A percentile compares a stretch with the other conserved stretches of the same genome.
Conservation (phyloP, 2,888 invertebrate genomes). For the Xestia xanthographa region DNA sequence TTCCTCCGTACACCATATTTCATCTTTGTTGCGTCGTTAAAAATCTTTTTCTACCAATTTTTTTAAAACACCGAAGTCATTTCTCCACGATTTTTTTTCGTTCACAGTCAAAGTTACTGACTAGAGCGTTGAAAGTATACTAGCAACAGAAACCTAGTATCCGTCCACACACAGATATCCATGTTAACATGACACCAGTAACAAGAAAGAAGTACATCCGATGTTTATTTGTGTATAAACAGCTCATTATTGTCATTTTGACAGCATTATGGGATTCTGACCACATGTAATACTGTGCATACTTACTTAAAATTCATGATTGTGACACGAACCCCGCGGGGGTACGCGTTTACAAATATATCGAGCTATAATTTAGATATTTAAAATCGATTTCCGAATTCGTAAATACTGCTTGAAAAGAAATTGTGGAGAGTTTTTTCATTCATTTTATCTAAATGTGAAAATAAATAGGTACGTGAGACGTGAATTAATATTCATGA, state of each 20-base stretch:
- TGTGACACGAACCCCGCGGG: conserved; percentile 60
- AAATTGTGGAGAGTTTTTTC: conserved; percentile 26
- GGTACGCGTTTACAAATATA: conserved; percentile 47
- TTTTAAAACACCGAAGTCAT: too few relatives aligned
- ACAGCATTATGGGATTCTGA: conserved; percentile 64
- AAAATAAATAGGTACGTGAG: conserved; percentile 38
- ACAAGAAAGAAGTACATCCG: conserved; percentile 24
- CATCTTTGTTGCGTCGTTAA: background rate
- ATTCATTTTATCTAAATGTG: conserved; percentile 50
- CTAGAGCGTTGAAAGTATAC: background rate
- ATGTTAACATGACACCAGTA: conserved; percentile 30
- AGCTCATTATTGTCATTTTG: conserved; percentile 61
- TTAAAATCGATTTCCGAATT: conserved; percentile 59
- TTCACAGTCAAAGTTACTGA: background rate
- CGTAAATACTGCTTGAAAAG: conserved; percentile 34
- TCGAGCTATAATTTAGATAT: conserved; percentile 66
- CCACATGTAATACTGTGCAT: conserved; percentile 39
- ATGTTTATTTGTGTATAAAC: conserved; percentile 58
- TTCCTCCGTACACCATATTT: background rate
- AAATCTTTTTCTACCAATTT: background rate
- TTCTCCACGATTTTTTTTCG: too few relatives aligned
- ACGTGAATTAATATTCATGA: conserved; percentile 44
- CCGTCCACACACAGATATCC: background rate
- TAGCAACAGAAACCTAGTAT: conserved; percentile 2
- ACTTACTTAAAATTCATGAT: conserved; percentile 63